Percentiles rank a stretch among this genome's conserved stretches.
Conservation (phyloP, 2,888 invertebrate genomes). For the Pegoplata infirma region DNA sequence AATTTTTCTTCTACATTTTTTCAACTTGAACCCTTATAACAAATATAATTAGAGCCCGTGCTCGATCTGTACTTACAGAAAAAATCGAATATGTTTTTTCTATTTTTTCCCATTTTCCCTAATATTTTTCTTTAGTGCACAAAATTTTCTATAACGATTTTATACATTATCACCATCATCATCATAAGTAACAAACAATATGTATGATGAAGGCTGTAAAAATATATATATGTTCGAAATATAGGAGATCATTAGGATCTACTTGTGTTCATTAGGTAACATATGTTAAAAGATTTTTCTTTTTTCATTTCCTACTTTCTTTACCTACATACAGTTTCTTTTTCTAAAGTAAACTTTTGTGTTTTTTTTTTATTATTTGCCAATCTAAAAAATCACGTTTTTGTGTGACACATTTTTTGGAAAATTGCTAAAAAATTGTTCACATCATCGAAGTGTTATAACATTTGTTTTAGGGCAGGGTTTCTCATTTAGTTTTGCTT, state of each 20-base stretch:
- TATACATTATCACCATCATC: background rate
- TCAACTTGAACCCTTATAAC: no score
- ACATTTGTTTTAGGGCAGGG: no score
- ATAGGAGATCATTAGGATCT: slow-evolving; percentile 34
- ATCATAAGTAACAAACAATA: background rate
- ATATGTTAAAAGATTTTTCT: slow-evolving; percentile 1
- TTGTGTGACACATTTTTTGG: slow-evolving; percentile 46
- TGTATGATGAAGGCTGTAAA: slow-evolving; percentile 9
- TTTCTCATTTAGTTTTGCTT: no score
- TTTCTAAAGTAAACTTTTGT: slow-evolving; percentile 1
- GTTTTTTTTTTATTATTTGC: slow-evolving; percentile 38
- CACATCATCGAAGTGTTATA: slow-evolving; percentile 48
- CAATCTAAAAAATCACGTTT: slow-evolving; percentile 56
- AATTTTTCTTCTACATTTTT: no score
- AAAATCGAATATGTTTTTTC: no score
- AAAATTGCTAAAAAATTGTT: slow-evolving; percentile 44
- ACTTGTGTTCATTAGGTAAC: slow-evolving; percentile 40
- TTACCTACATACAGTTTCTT: slow-evolving; percentile 27
- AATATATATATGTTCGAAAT: slow-evolving; percentile 9
- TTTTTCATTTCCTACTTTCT: background rate
- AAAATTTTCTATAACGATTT: background rate
- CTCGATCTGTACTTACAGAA: no score
- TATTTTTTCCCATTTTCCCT: background rate
- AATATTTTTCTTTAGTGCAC: background rate
- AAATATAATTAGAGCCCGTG: no score